These are phyloP conservation scores for Colletes collaris DNA, from an alignment of 2,888 invertebrate species.

Conservation along the genomic window DNA sequence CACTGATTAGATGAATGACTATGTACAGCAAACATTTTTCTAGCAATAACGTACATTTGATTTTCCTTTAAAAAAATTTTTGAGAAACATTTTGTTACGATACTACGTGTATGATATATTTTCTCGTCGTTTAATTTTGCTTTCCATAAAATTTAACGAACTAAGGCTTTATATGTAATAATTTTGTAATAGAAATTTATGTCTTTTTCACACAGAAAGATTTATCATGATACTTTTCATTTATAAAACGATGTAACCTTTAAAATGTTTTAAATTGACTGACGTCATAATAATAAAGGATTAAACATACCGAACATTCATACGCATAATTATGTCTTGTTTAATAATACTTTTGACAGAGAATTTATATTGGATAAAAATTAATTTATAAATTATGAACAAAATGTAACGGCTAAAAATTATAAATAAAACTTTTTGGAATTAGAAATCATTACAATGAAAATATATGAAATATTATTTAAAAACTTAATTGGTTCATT, in stretches of 20 bases:
- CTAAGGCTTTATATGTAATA: neutral
- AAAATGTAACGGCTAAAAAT: no score
- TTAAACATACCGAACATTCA: no score
- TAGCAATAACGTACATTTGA: conserved; percentile 35
- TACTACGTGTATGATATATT: conserved; percentile 1
- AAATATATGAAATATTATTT: no score
- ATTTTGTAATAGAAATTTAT: conserved; percentile 3
- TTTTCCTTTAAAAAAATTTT: conserved; percentile 51
- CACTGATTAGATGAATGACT: neutral
- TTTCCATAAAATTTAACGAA: neutral
- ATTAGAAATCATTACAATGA: no score
- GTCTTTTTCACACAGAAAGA: neutral
- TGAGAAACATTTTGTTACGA: conserved; percentile 60
- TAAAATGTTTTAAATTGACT: conserved; percentile 29
- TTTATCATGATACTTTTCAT: conserved; percentile 4
- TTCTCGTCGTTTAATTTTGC: neutral
- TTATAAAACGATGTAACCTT: neutral
- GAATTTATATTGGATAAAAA: no score
- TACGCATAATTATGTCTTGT: no score
- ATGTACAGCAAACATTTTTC: neutral
- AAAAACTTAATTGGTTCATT: no score
- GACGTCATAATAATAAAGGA: neutral
- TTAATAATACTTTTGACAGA: no score
- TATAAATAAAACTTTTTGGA: no score
- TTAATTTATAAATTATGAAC: no score